Base-by-base conservation (phyloP, 1,140 invertebrate species). In the Scaptodrosophila lebanonensis region DNA sequence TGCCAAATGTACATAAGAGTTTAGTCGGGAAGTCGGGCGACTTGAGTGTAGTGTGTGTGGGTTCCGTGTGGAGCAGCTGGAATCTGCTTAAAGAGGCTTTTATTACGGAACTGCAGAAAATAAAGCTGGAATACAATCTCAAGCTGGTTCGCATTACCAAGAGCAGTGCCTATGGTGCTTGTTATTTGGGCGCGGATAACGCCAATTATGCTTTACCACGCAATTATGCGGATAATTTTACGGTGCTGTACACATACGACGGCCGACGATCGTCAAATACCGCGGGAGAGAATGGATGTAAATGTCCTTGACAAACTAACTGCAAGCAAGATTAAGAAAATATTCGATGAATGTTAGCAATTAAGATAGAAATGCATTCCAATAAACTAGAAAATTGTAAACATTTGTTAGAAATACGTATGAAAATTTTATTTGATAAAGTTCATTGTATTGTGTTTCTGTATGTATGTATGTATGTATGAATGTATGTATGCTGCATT, bases 41-140 rank as follows among this genome's bases (percentile, higher is more conserved):
- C 4, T 77, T 98, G 0, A 92, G 93, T 22, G 90, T 99, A 0
- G 92, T 98, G 0, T 97, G 96, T 84, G 95, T 98, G 0, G 98
- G 98, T 1, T 98, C 97, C 0, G 96, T 99, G 0, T 99, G 96
- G 94, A 93, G 95, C 65, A 98, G 96, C 63, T 99, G 97, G 97
- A 79, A 91, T 1, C 89, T 93, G 1, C 79, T 99, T 40, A 89
- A 93, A 79, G 85, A 90, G 7, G 94, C 95, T 25, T 94, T 95
- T 63, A 71, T 90, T 1, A 63, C 87, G 0, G 88, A 91, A 47
- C 86, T 95, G 5, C 63, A 89, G n/a, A 76, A 87, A 18, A 82
- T 83, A 13, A 53, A 68, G 0, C 36, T 87, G 29, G 50, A 92
- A 0, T 85, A 89, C 27, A 89, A 92, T 75, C 87, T 95, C 7